Evolutionary conservation across 2,113 vertebrate species (phyloP).

Genomic region (Scytalopus superciliaris): DNA sequence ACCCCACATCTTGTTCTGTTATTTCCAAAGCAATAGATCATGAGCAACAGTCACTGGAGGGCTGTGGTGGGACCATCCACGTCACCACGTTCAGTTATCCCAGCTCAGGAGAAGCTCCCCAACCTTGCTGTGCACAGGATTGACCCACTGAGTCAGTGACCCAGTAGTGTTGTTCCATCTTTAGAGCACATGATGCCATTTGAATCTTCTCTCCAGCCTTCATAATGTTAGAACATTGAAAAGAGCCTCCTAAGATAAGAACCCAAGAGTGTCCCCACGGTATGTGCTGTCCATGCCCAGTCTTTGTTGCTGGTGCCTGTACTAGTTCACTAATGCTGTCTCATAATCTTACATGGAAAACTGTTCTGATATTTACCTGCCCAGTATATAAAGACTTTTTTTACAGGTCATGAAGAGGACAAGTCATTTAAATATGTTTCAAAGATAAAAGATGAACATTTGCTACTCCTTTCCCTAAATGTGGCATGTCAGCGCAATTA

Average conservation of each 20-base stretch:
- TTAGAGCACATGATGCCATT: background rate
- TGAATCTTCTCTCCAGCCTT: background rate
- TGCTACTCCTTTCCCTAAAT: background rate
- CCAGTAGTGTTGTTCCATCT: rapidly evolving
- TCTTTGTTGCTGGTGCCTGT: background rate
- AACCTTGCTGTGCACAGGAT: rapidly evolving
- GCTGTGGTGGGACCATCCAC: background rate
- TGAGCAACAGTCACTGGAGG: background rate
- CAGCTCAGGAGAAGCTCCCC: background rate
- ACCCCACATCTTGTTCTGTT: background rate
- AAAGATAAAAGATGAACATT: background rate
- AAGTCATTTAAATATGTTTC: background rate
- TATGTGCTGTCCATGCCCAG: background rate
- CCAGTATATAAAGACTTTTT: background rate
- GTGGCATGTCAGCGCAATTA: background rate
- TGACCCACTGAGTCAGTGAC: background rate
- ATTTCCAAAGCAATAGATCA: background rate
- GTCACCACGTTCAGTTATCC: background rate
- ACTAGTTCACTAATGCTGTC: background rate
- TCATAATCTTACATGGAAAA: background rate
- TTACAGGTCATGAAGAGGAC: background rate
- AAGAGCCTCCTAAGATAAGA: background rate
- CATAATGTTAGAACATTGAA: background rate
- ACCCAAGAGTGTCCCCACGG: background rate
- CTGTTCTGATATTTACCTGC: background rate